Conservation (phyloP, 2,888 invertebrate species). For the Morinoia aosen region DNA sequence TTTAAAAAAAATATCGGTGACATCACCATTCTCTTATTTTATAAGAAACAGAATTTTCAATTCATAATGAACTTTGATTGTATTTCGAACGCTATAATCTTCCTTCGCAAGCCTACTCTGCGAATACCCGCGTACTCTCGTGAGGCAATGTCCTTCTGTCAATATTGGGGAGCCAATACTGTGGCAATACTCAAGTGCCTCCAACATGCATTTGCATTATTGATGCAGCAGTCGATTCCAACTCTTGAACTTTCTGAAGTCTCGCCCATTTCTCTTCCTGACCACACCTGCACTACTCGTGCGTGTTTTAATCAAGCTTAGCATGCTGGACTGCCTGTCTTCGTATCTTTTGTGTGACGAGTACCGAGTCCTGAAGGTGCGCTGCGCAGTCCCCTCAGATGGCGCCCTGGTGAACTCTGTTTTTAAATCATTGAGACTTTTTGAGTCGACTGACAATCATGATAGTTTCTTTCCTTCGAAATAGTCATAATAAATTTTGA, state of each 20-base stretch:
- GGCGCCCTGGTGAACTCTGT: neutral
- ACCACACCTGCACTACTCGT: neutral
- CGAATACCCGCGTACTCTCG: neutral
- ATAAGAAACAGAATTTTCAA: too few relatives aligned
- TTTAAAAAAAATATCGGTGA: too few relatives aligned
- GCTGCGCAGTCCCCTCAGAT: neutral
- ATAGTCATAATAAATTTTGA: neutral
- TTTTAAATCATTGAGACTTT: neutral
- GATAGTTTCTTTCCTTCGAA: neutral
- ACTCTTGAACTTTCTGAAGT: neutral
- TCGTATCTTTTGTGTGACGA: neutral
- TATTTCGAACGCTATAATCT: neutral
- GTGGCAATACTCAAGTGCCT: neutral
- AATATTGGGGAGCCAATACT: neutral
- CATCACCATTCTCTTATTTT: too few relatives aligned
- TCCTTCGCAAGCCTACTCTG: neutral
- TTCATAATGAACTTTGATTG: neutral
- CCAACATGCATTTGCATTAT: neutral
- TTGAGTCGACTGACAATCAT: neutral
- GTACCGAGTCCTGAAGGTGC: neutral
- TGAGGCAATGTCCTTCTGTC: neutral
- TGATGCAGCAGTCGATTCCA: slow-evolving; percentile 3
- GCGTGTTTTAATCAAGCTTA: neutral
- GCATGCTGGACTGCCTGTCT: neutral
- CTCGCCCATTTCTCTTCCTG: neutral